These are phyloP conservation scores for Sitta carolinensis DNA, from an alignment of 2,797 vertebrate species.

Conservation along the genomic window DNA sequence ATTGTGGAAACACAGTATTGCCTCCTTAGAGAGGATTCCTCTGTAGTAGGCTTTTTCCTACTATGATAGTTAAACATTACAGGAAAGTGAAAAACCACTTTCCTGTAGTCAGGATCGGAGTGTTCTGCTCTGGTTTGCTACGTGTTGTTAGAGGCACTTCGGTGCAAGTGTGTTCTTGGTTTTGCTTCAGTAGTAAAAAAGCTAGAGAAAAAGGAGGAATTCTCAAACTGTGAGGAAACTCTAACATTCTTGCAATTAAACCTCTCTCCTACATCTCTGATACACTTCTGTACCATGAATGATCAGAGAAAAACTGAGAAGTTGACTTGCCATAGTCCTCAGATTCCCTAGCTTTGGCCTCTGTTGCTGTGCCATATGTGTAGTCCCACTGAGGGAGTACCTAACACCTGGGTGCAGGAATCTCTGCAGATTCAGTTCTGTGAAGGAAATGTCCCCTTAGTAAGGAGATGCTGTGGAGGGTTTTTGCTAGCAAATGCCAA, in stretches of 20 bases:
- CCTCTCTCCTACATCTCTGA: background rate
- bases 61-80: background rate
- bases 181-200: background rate
- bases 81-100: background rate
- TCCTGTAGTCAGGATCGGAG: background rate
- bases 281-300: background rate
- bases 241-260: background rate
- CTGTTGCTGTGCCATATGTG: background rate
- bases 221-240: background rate
- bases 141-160: background rate
- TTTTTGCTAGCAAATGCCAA: background rate
- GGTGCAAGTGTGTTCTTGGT: background rate
- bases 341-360: background rate
- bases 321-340: background rate
- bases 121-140: background rate
- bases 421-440: background rate
- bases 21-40: background rate
- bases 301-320: background rate
- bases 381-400: background rate
- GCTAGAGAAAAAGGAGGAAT: background rate
- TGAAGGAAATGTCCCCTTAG: background rate
- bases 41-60: background rate
- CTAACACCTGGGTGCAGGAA: fast-evolving
- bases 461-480: fast-evolving
- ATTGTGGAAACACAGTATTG: background rate